A percentile compares a stretch with the other conserved stretches of the same genome.
phyloP scores from a whole-genome alignment of 2,888 invertebrate genomes.

The Tillus elongatus region DNA sequence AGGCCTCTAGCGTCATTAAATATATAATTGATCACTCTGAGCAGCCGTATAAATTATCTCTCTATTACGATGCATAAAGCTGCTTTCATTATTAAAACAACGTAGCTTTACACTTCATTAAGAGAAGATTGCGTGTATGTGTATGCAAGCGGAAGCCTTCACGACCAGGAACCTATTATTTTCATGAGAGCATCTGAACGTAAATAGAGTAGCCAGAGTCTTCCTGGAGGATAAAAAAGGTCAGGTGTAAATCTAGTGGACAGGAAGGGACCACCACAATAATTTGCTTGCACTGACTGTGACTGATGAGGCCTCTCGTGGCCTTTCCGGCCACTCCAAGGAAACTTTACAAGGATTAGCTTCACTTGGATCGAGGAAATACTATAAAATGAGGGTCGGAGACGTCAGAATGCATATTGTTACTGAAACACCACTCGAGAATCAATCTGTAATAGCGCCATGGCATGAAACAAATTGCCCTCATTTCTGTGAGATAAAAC shows the following conservation, averaged over 20 bases:
- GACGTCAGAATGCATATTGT: conserved; percentile 5
- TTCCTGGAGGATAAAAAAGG: conserved; percentile 25
- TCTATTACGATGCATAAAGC: too few relatives aligned
- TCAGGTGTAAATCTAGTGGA: conserved; percentile 31
- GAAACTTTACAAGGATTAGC: conserved; percentile 21
- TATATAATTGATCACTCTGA: too few relatives aligned
- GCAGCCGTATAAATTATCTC: too few relatives aligned
- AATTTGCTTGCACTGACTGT: conserved; percentile 33
- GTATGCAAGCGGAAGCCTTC: too few relatives aligned
- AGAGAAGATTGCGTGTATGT: too few relatives aligned
- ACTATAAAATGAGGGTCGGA: conserved; percentile 20
- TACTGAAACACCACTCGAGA: background rate
- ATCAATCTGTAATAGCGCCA: conserved; percentile 3
- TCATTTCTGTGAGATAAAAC: too few relatives aligned
- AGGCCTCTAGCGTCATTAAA: too few relatives aligned
- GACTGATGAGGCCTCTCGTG: conserved; percentile 31
- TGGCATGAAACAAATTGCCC: too few relatives aligned
- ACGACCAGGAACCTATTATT: background rate
- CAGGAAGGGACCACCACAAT: conserved; percentile 32
- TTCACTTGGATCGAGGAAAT: conserved; percentile 25
- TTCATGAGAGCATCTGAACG: background rate
- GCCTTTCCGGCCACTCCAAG: conserved; percentile 22
- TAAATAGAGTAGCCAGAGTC: conserved; percentile 15
- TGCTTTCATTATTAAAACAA: too few relatives aligned
- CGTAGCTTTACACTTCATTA: too few relatives aligned